phyloP scores from a whole-genome alignment of 2,888 invertebrate genomes.

The Anthophora plumipes region DNA sequence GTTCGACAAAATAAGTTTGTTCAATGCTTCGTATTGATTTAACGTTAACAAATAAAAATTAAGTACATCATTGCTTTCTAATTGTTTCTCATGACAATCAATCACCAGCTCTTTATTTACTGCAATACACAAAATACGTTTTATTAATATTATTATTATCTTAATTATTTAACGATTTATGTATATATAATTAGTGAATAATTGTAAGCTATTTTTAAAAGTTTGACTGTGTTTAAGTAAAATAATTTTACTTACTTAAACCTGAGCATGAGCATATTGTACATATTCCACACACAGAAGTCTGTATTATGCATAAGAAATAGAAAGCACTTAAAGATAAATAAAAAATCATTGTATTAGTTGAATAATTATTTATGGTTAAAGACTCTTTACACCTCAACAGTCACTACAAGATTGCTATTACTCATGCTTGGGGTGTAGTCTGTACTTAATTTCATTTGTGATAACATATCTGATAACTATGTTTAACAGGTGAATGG shows the following conservation, averaged over 20 bases:
- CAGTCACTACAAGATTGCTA: slow-evolving; percentile 10
- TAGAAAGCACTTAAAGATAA: slow-evolving; percentile 48
- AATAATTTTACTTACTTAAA: slow-evolving; percentile 66
- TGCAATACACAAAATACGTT: slow-evolving; percentile 38
- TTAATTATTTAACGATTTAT: neutral
- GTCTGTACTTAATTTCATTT: slow-evolving; percentile 8
- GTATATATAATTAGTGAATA: neutral
- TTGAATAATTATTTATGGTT: neutral
- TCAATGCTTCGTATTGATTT: slow-evolving; percentile 83
- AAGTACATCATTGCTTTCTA: slow-evolving; percentile 63
- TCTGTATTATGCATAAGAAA: slow-evolving; percentile 54
- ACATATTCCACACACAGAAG: slow-evolving; percentile 71
- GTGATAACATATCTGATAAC: slow-evolving; percentile 79
- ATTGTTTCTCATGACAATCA: slow-evolving; percentile 68
- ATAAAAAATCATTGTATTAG: slow-evolving; percentile 39
- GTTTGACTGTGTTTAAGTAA: neutral
- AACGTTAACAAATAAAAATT: slow-evolving; percentile 76
- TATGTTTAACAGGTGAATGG: slow-evolving; percentile 64
- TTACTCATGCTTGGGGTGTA: slow-evolving; percentile 42
- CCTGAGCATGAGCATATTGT: slow-evolving; percentile 71
- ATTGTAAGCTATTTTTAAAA: neutral
- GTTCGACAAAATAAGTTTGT: slow-evolving; percentile 85
- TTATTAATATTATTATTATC: neutral
- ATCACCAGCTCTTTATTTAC: slow-evolving; percentile 56
- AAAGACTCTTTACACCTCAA: slow-evolving; percentile 1